Base-by-base conservation (phyloP, 2,888 invertebrate species). In the Melieria omissa region DNA sequence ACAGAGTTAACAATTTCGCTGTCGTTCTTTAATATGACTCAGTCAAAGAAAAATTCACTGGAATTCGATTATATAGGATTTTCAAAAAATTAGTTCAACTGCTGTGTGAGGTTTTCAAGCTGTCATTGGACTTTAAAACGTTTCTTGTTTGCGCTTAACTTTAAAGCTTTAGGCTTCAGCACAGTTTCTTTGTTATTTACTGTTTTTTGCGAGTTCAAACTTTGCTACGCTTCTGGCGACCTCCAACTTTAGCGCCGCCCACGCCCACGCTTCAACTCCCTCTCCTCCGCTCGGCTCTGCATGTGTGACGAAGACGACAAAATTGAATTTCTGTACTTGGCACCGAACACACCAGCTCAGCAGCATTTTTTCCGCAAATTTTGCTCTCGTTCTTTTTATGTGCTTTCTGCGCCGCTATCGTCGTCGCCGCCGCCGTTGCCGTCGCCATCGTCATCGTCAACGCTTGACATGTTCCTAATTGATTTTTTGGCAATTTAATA, bases 401-500 rank as follows among this genome's bases (percentile, higher is more conserved):
- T 14, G 44, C 45, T 61, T 55, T 55, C 14, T 29, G 44, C 57
- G 65, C 46, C 65, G 57, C 4, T 42, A 29, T 12, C 57, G 65
- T 55, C 54, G 55, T 55, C 7, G 55, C 29, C 29, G 7, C 5
- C 5, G 55, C 29, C 55, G 7, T 61, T 46, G 45, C 67, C 61
- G 55, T 14, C 47, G 54, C 54, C 45, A 54, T 46, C 55, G 46
- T 57, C 68, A 60, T 60, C 83, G 81, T 29, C 29, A 29, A 29
- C 60, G 67, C 67, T 67, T 67, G 67, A 67, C 67, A 67, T 82
- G 82, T 79, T 81, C 80, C 83, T 82, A 82, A 82, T 82, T 82
- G 82, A 74, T 74, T 74, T 81, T 80, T 80, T 80, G 80, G 79
- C 82, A 82, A 82, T 83, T 82, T 83, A 81, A 83, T 83, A 82